Conservation (phyloP, 1,140 invertebrate genomes). For the Melipona quadrifasciata region DNA sequence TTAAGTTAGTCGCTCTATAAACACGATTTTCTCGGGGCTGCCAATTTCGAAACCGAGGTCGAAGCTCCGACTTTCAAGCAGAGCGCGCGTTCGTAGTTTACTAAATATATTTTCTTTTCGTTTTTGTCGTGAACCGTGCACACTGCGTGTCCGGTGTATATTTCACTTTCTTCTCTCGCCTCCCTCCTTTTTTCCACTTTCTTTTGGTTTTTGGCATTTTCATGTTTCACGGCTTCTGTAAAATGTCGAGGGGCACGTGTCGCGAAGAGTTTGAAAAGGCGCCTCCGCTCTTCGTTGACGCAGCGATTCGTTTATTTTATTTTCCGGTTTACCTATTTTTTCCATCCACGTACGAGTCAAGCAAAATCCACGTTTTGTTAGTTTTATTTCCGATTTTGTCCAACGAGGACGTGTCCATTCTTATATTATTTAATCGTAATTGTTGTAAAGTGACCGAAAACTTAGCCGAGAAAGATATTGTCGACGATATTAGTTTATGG, state of each 20-base stretch:
- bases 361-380: neutral
- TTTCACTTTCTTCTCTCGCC: neutral
- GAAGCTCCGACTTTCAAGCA: neutral
- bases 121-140: neutral
- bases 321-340: neutral
- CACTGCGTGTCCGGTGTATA: neutral
- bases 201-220: neutral
- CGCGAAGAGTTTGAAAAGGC: neutral
- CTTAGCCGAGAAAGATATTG: no score
- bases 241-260: neutral
- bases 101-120: slow-evolving; percentile 7
- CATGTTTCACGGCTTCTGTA: neutral
- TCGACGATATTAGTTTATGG: no score
- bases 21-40: slow-evolving; percentile 6
- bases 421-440: no score
- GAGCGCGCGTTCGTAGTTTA: neutral
- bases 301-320: neutral
- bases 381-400: no score
- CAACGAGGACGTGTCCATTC: no score
- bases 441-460: no score
- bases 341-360: neutral
- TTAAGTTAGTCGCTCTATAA: neutral
- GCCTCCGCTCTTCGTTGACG: neutral
- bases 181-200: neutral
- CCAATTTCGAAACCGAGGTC: neutral